Percentiles rank a stretch among this genome's conserved stretches.
Evolutionary conservation across 2,113 vertebrate species (phyloP).

Genomic region (Spheniscus mendiculus): DNA sequence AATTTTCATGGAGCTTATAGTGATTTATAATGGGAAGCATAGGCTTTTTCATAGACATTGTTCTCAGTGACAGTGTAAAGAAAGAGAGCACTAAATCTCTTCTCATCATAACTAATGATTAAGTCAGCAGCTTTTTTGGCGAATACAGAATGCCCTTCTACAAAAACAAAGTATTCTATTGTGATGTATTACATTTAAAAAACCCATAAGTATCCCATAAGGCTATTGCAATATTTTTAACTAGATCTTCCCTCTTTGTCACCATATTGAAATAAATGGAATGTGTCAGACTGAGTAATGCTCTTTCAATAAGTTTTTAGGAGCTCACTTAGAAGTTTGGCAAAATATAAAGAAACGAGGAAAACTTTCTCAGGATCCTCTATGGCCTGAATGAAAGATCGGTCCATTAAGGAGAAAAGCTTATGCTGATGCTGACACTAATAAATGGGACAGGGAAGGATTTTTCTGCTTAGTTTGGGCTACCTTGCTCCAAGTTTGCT

Average conservation of each 20-base stretch:
- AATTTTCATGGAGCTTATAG: constrained; percentile 79
- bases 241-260: constrained; percentile 72
- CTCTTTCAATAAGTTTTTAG: constrained; percentile 69
- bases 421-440: constrained; percentile 64
- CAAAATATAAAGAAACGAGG: constrained; percentile 64
- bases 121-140: constrained; percentile 69
- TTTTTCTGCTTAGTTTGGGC: constrained; percentile 44
- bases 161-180: constrained; percentile 76
- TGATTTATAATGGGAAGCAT: constrained; percentile 79
- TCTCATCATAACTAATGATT: constrained; percentile 76
- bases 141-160: constrained; percentile 55
- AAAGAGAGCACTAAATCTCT: constrained; percentile 76
- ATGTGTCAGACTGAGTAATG: constrained; percentile 70
- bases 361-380: constrained; percentile 73
- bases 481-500: constrained; percentile 58
- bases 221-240: constrained; percentile 69
- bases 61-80: constrained; percentile 79
- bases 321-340: constrained; percentile 49
- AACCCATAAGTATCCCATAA: constrained; percentile 69
- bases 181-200: constrained; percentile 67
- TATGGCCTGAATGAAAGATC: constrained; percentile 65
- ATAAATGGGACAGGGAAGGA: constrained; percentile 47
- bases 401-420: constrained; percentile 58
- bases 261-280: constrained; percentile 68
- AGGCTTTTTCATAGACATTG: constrained; percentile 72